Evolutionary conservation across 92 coral and sea anemone species (phyloP).

Genomic region (Siderastrea radians): DNA sequence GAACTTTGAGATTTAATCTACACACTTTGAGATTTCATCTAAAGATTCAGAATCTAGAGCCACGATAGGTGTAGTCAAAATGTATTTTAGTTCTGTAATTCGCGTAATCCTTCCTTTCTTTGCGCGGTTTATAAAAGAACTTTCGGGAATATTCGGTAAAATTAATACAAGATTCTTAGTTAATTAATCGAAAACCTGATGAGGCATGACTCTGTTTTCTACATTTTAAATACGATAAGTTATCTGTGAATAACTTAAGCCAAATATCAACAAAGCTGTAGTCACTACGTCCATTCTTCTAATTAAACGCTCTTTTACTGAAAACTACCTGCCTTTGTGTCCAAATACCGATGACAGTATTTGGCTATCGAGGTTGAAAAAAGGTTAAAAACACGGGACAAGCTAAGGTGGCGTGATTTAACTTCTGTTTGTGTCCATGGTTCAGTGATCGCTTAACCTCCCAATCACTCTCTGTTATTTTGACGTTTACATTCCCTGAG

Average conservation of each 20-base stretch:
- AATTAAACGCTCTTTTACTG: background rate
- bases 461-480: too few species aligned
- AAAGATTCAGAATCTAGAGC: too few species aligned
- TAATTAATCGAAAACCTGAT: background rate
- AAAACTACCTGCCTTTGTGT: background rate
- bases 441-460: background rate
- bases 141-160: background rate
- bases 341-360: background rate
- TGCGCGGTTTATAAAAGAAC: background rate
- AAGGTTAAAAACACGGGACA: background rate
- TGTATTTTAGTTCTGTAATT: too few species aligned
- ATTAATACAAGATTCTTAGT: background rate
- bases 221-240: background rate
- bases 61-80: too few species aligned
- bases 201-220: background rate
- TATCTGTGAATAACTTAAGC: too few species aligned
- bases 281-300: background rate
- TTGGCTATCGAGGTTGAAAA: background rate
- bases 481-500: too few species aligned
- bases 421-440: slow-evolving; percentile 23
- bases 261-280: background rate
- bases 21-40: too few species aligned
- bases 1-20: too few species aligned
- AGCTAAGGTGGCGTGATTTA: background rate
- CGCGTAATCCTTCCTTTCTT: too few species aligned